These are phyloP conservation scores for Brenthis daphne DNA, from an alignment of 2,888 invertebrate genomes.

Conservation along the genomic window DNA sequence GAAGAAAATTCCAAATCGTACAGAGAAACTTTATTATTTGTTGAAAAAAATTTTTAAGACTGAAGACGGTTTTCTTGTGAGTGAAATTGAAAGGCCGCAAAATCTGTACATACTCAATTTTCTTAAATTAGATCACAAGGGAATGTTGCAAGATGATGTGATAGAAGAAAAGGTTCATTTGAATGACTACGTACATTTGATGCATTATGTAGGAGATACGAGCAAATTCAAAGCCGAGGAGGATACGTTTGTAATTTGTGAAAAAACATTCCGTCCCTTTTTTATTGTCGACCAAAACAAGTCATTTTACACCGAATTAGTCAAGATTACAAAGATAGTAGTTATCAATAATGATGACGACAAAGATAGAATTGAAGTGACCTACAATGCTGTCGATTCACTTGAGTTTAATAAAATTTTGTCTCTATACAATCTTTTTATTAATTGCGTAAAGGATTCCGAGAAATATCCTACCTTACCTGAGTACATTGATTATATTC, in stretches of 20 bases:
- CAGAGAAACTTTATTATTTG: conserved; percentile 46
- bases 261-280: conserved; percentile 47
- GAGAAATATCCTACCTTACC: conserved; percentile 38
- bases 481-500: conserved; percentile 39
- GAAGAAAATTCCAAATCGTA: conserved; percentile 44
- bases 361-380: no score
- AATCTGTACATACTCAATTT: conserved; percentile 51
- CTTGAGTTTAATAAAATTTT: background rate
- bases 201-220: conserved; percentile 35
- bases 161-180: conserved; percentile 44
- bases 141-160: conserved; percentile 42
- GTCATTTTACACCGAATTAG: conserved; percentile 47
- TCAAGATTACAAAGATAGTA: conserved; percentile 40
- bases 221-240: no score
- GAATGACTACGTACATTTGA: conserved; percentile 46
- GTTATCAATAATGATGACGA: background rate
- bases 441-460: conserved; percentile 35
- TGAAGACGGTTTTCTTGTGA: conserved; percentile 46
- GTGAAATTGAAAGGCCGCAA: conserved; percentile 46
- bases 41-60: conserved; percentile 49
- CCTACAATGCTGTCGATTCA: no score
- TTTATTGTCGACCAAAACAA: conserved; percentile 45
- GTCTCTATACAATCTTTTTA: conserved; percentile 41
- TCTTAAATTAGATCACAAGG: conserved; percentile 47
- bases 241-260: conserved; percentile 33